These are phyloP conservation scores for Hirtodrosophila duncani DNA, from an alignment of 2,888 invertebrate species.

Conservation along the genomic window DNA sequence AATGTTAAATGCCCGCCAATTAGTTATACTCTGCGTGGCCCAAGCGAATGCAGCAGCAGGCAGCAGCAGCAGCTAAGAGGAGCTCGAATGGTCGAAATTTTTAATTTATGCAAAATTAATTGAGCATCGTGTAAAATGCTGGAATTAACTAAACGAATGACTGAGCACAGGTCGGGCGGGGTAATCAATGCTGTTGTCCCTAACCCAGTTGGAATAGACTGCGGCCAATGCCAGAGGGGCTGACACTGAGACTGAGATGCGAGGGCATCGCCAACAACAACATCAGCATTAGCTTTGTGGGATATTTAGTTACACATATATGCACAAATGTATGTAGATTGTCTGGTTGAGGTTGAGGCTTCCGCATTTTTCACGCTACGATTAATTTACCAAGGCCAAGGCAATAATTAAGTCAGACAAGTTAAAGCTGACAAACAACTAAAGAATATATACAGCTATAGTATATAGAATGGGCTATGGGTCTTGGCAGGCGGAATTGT, in stretches of 20 bases:
- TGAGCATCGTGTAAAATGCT: conserved; percentile 54
- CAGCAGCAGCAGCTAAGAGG: conserved; percentile 1
- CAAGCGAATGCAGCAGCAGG: conserved; percentile 13
- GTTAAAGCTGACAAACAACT: background rate
- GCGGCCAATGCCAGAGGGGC: conserved; percentile 11
- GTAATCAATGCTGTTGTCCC: conserved; percentile 13
- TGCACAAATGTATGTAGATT: conserved; percentile 15
- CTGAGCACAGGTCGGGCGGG: conserved; percentile 11
- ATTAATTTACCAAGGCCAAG: conserved; percentile 70
- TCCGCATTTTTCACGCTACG: conserved; percentile 54
- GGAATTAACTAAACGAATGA: conserved; percentile 37
- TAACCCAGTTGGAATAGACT: conserved; percentile 24
- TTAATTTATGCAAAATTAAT: conserved; percentile 70
- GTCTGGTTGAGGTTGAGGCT: conserved; percentile 35
- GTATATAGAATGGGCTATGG: too few relatives aligned
- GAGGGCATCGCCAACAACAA: too few relatives aligned
- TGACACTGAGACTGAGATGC: conserved; percentile 7
- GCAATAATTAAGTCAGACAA: background rate
- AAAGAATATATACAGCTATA: background rate
- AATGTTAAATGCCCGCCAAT: conserved; percentile 59
- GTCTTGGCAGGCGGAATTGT: too few relatives aligned
- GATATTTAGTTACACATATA: conserved; percentile 17
- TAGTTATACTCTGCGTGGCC: conserved; percentile 33
- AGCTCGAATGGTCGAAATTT: conserved; percentile 24
- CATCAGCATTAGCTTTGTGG: too few relatives aligned